Conservation (phyloP, 2,113 vertebrate species). For the Epinephelus moara region DNA sequence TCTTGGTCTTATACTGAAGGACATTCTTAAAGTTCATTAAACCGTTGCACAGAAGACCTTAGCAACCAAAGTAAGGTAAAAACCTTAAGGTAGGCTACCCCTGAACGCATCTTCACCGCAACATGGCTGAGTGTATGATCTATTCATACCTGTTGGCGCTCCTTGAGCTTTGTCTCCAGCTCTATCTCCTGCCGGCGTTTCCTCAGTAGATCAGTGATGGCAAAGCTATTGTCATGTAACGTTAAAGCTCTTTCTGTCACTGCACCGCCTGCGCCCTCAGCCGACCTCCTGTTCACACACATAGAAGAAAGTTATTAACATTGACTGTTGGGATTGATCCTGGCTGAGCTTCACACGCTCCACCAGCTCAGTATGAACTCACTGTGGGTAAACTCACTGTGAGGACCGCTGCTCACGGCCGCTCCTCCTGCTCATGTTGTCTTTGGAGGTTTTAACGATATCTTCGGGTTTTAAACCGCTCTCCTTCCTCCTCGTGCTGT, state of each 20-base stretch:
- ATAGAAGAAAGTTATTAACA: background rate
- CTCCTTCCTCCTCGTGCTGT: background rate
- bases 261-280: background rate
- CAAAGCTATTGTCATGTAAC: background rate
- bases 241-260: background rate
- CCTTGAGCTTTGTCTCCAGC: constrained; percentile 57
- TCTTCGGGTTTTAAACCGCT: background rate
- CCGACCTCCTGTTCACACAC: constrained; percentile 56
- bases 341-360: constrained; percentile 17
- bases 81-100: too few species aligned
- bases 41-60: too few species aligned
- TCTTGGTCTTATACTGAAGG: too few species aligned
- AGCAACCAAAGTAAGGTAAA: too few species aligned
- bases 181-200: constrained; percentile 76
- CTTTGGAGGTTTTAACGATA: background rate
- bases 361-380: background rate
- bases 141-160: constrained; percentile 78
- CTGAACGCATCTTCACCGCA: too few species aligned
- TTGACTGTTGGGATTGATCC: constrained; percentile 11
- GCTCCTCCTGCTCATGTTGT: background rate
- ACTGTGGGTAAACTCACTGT: constrained; percentile 51
- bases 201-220: constrained; percentile 66
- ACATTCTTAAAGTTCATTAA: too few species aligned
- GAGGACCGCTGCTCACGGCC: constrained; percentile 59
- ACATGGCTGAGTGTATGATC: too few species aligned